Percentiles rank a stretch among this genome's conserved stretches.
phyloP scores from a whole-genome alignment of 2,113 vertebrate genomes.

The Callaeas wilsoni region DNA sequence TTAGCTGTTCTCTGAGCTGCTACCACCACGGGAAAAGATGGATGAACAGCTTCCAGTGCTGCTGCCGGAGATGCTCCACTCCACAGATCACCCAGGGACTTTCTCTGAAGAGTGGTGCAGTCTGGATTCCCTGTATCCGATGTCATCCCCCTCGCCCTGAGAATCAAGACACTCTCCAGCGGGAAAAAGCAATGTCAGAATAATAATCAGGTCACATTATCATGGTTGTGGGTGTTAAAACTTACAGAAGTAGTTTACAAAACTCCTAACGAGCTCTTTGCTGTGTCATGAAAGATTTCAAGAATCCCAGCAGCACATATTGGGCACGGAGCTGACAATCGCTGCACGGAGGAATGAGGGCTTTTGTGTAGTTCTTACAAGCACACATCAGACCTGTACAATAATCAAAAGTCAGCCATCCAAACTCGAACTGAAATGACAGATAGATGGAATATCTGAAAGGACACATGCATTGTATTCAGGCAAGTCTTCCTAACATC shows the following conservation, averaged over 20 bases:
- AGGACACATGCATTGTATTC: neutral
- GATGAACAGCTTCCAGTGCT: conserved; percentile 4
- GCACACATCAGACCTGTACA: neutral
- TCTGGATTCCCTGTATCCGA: neutral
- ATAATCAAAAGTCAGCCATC: conserved; percentile 8
- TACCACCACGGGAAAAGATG: neutral
- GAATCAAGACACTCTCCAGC: neutral
- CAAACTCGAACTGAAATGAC: conserved; percentile 7
- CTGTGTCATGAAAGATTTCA: neutral
- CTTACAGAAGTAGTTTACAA: neutral
- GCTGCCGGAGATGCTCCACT: neutral
- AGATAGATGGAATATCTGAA: conserved; percentile 9
- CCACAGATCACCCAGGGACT: neutral
- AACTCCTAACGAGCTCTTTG: neutral
- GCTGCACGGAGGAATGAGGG: fast-evolving
- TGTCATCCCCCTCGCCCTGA: neutral
- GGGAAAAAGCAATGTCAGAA: neutral
- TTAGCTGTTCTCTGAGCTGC: neutral
- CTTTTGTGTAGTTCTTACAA: neutral
- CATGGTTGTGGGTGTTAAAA: neutral
- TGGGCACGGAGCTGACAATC: neutral
- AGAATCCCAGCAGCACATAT: neutral
- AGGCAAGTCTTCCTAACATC: neutral
- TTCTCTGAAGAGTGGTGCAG: neutral
- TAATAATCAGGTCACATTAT: neutral